These are phyloP conservation scores for Silvanus unidentatus DNA, from an alignment of 2,888 invertebrate species.

Conservation along the genomic window DNA sequence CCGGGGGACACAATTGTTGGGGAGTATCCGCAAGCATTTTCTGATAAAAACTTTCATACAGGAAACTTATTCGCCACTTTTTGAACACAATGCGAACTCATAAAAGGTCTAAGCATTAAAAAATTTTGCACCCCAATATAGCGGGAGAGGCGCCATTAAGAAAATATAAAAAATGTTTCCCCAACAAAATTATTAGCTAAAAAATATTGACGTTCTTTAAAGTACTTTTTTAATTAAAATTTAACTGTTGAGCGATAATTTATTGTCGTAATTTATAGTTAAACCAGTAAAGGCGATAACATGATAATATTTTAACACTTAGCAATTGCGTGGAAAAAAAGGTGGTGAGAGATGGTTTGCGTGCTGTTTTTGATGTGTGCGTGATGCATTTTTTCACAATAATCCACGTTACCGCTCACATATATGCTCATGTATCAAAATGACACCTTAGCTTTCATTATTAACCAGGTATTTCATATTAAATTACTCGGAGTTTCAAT, in stretches of 20 bases:
- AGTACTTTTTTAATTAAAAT: slow-evolving; percentile 7
- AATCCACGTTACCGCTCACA: not conserved
- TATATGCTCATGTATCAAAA: slow-evolving; percentile 4
- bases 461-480: not conserved
- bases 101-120: too few species aligned
- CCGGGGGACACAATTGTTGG: too few species aligned
- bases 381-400: not conserved
- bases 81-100: too few species aligned
- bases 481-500: not conserved
- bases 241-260: slow-evolving; percentile 4
- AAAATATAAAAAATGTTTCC: not conserved
- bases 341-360: too few species aligned
- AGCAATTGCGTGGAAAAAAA: slow-evolving; percentile 7
- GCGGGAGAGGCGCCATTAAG: too few species aligned
- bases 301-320: slow-evolving; percentile 11
- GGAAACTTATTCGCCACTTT: too few species aligned
- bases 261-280: slow-evolving; percentile 6
- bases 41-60: too few species aligned
- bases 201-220: slow-evolving; percentile 2
- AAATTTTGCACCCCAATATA: too few species aligned
- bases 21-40: too few species aligned
- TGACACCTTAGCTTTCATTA: slow-evolving; percentile 7
- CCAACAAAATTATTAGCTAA: slow-evolving; percentile 3
- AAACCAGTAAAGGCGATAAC: slow-evolving; percentile 6
- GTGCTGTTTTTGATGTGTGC: slow-evolving; percentile 1